phyloP scores from a whole-genome alignment of 2,113 vertebrate species.

The Notothenia coriiceps region DNA sequence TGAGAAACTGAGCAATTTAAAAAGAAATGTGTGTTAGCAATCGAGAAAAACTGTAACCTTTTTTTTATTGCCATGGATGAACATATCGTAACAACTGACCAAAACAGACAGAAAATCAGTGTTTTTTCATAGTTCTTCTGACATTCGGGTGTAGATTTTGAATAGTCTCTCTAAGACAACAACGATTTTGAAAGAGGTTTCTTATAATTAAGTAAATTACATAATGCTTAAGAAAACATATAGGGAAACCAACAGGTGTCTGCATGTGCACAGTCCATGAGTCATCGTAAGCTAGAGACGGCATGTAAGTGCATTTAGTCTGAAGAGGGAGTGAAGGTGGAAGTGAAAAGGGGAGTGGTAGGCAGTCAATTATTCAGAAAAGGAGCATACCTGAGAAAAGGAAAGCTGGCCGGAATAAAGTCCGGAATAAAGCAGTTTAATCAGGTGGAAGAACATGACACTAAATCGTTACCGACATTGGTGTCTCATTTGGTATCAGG shows the following conservation, averaged over 20 bases:
- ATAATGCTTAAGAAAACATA: background rate
- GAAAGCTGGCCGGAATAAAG: background rate
- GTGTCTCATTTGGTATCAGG: background rate
- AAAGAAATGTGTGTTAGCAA: too few relatives aligned
- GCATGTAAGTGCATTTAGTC: background rate
- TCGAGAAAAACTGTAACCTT: too few relatives aligned
- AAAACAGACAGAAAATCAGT: background rate
- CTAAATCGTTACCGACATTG: background rate
- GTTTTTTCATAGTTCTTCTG: background rate
- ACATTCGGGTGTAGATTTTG: background rate
- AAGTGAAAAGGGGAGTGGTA: background rate
- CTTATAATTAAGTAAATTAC: background rate
- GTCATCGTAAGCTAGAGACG: background rate
- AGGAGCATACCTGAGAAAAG: background rate
- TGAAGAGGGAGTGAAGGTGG: background rate
- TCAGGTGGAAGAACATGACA: background rate
- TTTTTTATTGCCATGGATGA: background rate
- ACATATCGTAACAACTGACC: background rate
- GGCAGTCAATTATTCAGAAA: background rate
- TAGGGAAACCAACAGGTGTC: background rate
- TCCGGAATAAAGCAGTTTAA: background rate
- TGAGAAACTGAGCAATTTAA: too few relatives aligned
- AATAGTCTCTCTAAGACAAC: background rate
- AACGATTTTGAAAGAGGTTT: background rate
- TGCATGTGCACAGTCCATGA: constrained; percentile 1